These are phyloP conservation scores for Morelia viridis DNA, from an alignment of 2,797 vertebrate genomes.

Conservation along the genomic window DNA sequence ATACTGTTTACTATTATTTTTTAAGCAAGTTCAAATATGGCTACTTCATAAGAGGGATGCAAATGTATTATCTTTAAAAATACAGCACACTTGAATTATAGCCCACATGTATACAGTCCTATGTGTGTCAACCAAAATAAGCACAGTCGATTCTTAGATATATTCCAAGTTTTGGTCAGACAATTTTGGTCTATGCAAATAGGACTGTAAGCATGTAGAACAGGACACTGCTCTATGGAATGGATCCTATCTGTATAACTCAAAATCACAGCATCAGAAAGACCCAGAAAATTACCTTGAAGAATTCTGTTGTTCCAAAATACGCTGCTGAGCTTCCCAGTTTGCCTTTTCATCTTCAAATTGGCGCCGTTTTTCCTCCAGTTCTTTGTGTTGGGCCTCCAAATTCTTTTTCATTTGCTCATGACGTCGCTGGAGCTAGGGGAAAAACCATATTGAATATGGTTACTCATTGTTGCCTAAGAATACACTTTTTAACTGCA, in stretches of 20 bases:
- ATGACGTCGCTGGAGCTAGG: constrained; percentile 90
- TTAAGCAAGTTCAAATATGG: background rate
- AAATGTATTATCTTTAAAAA: background rate
- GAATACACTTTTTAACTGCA: background rate
- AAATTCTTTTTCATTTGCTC: constrained; percentile 99
- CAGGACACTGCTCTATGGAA: background rate
- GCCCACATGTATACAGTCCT: background rate
- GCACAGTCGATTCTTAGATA: background rate
- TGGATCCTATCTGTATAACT: background rate
- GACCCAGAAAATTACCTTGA: constrained; percentile 78
- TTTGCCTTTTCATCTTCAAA: constrained; percentile 92
- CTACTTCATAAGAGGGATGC: background rate
- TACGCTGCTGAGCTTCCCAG: constrained; percentile 93
- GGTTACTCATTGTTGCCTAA: background rate
- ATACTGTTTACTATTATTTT: background rate
- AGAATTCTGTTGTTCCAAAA: constrained; percentile 95
- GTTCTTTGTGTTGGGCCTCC: constrained; percentile 94
- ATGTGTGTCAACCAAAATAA: background rate
- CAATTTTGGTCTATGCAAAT: background rate
- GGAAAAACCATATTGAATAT: constrained; percentile 11
- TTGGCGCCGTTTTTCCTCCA: constrained; percentile 93
- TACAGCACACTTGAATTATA: background rate
- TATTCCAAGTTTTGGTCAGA: background rate
- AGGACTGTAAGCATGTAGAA: background rate
- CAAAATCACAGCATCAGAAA: background rate